phyloP scores from a whole-genome alignment of 1,140 invertebrate genomes.

The Cecropterus lyciades region DNA sequence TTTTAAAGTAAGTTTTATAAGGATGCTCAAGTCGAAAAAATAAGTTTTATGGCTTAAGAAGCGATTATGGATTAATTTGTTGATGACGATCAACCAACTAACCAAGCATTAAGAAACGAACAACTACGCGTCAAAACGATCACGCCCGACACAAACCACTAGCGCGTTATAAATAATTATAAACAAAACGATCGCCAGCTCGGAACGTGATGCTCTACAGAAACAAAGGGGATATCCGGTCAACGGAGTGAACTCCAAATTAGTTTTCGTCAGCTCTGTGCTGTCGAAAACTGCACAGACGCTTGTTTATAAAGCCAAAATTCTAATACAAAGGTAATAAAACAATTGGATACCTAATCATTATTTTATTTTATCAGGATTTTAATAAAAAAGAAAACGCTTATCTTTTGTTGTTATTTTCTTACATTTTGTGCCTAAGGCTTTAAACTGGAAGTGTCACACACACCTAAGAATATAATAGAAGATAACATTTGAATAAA shows the following conservation, averaged over 20 bases:
- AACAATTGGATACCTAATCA: not conserved
- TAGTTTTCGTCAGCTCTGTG: too few relatives aligned
- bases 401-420: too few relatives aligned
- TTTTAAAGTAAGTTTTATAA: too few relatives aligned
- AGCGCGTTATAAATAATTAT: constrained; percentile 58
- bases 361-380: not conserved
- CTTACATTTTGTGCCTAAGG: too few relatives aligned
- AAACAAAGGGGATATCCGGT: constrained; percentile 66
- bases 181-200: constrained; percentile 60
- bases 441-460: too few relatives aligned
- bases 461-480: too few relatives aligned
- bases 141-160: constrained; percentile 40
- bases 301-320: not conserved
- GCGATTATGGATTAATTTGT: constrained; percentile 8
- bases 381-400: too few relatives aligned
- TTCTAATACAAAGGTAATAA: not conserved
- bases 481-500: too few relatives aligned
- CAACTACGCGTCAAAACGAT: constrained; percentile 48
- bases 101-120: constrained; percentile 31
- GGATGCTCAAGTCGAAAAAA: not conserved
- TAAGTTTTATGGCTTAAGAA: not conserved
- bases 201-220: constrained; percentile 60
- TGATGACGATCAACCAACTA: not conserved
- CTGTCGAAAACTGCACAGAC: not conserved
- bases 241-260: constrained; percentile 30